Base-by-base conservation (phyloP, 2,888 invertebrate genomes). In the Abscondita cerata region DNA sequence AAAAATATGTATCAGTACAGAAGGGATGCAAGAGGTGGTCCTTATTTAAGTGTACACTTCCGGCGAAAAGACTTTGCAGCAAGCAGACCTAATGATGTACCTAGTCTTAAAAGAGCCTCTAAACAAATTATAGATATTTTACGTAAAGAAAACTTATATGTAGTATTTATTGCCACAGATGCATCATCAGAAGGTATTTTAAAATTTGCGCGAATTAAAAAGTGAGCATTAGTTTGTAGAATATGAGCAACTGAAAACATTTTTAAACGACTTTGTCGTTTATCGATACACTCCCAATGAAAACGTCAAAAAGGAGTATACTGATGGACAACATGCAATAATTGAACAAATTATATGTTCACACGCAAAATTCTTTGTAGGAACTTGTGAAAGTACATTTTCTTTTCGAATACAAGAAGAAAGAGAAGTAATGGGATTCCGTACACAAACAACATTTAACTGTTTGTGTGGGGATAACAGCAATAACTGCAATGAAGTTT, bases 321-420 rank as follows among this genome's bases (percentile, higher is more conserved):
- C 86, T 76, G 95, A 96, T 76, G 97, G 97, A 1, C 95, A 93
- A 1, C 77, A 93, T 18, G 96, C 98, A 0, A 93, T 98, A 57
- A 88, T 98, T 51, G 98, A 98, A 76, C 98, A 99, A 83, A 93
- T 97, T 73, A 92, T 99, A 69, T 95, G 96, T 80, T 91, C 97
- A 0, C 89, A 91, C 80, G 91, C 95, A 0, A 86, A 88, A 68
- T 89, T 87, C 76, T 98, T 98, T 75, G 86, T 96, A 36, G 98
- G 98, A 8, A 96, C 95, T 0, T 87, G 91, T 76, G 95, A 96
- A 71, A 98, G 98, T 62, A 99, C 98, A 0, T 98, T 98, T 80
- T 90, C 97, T 0, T 97, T 92, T 78, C 86, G 98, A 58, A 98
- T 99, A 68, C 96, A 98, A 81, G 98, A 99, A 78, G 98, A 99